Evolutionary conservation across 2,888 invertebrate species (phyloP).

Genomic region (Clunio marinus): DNA sequence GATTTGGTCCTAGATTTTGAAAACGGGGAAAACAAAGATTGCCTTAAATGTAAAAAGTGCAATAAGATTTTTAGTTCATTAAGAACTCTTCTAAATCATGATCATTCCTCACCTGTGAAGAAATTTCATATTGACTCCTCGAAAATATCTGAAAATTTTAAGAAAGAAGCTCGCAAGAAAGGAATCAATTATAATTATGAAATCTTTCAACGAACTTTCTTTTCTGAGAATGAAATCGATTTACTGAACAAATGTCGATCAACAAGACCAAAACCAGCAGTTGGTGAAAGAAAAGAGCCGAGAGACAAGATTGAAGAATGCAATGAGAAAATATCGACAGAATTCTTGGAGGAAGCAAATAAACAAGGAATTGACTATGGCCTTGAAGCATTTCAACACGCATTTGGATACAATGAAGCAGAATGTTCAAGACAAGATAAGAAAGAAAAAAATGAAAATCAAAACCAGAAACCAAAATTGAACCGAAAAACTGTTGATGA

Average conservation of each 20-base stretch:
- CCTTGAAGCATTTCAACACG: not conserved
- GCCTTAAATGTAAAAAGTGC: not conserved
- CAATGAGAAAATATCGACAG: not conserved
- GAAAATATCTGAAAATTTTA: conserved; percentile 19
- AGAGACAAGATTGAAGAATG: no score
- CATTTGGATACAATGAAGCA: not conserved
- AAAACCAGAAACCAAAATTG: not conserved
- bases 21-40: not conserved
- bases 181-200: conserved; percentile 14
- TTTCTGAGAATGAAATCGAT: not conserved
- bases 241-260: no score
- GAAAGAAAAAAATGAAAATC: not conserved
- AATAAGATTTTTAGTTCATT: no score
- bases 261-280: no score
- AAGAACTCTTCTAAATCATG: no score
- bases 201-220: conserved; percentile 26
- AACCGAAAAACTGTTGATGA: not conserved
- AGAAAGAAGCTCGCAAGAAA: not conserved
- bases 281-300: no score
- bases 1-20: not conserved
- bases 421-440: not conserved
- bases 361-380: not conserved
- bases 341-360: not conserved
- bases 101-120: no score
- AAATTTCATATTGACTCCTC: not conserved